Evolutionary conservation across 1,140 invertebrate species (phyloP).

Genomic region (Atta colombica): DNA sequence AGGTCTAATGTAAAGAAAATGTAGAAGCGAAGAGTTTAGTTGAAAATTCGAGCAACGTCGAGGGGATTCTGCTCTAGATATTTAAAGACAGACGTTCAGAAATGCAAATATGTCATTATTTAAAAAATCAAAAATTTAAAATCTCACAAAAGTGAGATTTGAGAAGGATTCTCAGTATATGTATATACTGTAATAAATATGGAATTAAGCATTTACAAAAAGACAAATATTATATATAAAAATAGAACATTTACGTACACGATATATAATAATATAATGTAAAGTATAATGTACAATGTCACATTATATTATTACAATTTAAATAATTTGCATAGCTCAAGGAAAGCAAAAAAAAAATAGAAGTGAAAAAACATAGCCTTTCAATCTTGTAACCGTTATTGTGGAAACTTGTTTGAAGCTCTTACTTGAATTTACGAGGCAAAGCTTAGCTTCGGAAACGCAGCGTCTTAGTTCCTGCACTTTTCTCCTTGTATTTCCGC

Average conservation of each 20-base stretch:
- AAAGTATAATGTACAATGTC: neutral
- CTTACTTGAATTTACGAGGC: constrained; percentile 51
- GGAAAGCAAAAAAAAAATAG: neutral
- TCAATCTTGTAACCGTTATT: constrained; percentile 38
- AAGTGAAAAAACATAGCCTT: neutral
- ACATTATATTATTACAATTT: neutral
- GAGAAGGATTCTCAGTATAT: neutral
- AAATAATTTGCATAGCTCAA: neutral
- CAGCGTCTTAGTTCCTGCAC: constrained; percentile 31
- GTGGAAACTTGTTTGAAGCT: constrained; percentile 51
- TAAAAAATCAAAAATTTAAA: neutral
- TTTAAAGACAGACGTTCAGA: neutral
- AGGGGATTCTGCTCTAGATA: neutral
- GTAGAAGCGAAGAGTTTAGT: neutral
- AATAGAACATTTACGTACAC: neutral
- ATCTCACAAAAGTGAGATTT: neutral
- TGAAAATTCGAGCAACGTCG: neutral
- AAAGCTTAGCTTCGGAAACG: constrained; percentile 50
- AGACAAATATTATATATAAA: neutral
- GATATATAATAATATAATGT: neutral
- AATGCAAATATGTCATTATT: neutral
- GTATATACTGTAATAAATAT: neutral
- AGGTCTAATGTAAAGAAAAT: neutral
- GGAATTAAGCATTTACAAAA: neutral
- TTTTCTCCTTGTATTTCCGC: constrained; percentile 39